A percentile compares a stretch with the other conserved stretches of the same genome.
Conservation (phyloP, 2,797 vertebrate genomes). For the Gymnothorax reevesii region DNA sequence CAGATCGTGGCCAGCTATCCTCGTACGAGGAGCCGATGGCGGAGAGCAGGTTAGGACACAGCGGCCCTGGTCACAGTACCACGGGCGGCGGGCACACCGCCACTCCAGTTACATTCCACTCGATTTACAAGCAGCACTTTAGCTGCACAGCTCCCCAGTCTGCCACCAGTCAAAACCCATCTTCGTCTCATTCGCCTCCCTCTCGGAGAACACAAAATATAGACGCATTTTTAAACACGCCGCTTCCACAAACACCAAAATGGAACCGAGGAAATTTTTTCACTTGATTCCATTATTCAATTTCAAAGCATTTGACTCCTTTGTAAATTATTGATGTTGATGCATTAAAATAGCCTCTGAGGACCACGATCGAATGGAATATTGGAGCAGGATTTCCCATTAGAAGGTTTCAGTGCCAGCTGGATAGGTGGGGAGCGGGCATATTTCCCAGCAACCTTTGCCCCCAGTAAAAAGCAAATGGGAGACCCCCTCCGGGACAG, state of each 20-base stretch:
- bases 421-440: neutral
- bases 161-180: neutral
- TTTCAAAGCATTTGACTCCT: neutral
- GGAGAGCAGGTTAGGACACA: neutral
- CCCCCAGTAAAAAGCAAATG: conserved; percentile 11
- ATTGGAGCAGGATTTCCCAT: neutral
- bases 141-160: neutral
- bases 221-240: neutral
- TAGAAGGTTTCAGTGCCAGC: neutral
- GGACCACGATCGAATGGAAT: too few species aligned
- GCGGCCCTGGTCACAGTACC: neutral
- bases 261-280: neutral
- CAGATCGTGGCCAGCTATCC: neutral
- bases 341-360: neutral
- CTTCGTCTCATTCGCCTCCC: neutral
- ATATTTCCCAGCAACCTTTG: neutral
- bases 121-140: neutral
- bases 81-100: neutral
- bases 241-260: neutral
- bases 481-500: neutral
- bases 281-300: neutral
- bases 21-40: neutral
- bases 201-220: neutral
- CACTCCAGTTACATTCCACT: conserved; percentile 4
- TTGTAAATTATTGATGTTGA: neutral